phyloP scores from a whole-genome alignment of 1,140 invertebrate species.

The Meteorus sp. region DNA sequence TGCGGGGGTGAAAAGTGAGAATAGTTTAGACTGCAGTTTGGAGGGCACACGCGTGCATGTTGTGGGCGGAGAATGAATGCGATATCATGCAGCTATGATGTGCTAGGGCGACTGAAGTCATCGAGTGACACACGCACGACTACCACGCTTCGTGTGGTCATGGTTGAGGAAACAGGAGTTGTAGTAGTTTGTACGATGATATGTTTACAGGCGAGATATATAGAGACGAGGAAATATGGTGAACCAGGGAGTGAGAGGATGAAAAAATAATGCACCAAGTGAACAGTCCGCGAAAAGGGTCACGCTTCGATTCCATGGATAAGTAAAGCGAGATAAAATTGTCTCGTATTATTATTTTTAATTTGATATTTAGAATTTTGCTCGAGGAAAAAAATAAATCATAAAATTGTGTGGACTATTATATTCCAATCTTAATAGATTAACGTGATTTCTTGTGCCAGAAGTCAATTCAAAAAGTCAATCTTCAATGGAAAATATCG shows the following conservation, averaged over 20 bases:
- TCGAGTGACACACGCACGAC: slow-evolving; percentile 54
- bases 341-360: no score
- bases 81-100: slow-evolving; percentile 8
- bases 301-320: slow-evolving; percentile 46
- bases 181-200: no score
- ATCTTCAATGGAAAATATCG: no score
- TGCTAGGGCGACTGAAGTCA: slow-evolving; percentile 43
- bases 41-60: slow-evolving; percentile 48
- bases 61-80: slow-evolving; percentile 48
- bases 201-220: no score
- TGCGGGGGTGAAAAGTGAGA: no score
- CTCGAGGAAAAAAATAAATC: no score
- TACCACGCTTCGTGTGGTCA: slow-evolving; percentile 52
- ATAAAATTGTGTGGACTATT: no score
- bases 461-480: no score
- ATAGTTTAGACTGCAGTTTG: no score
- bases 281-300: slow-evolving; percentile 32
- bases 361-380: no score
- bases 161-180: slow-evolving; percentile 43
- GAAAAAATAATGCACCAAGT: slow-evolving; percentile 16
- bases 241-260: slow-evolving; percentile 13
- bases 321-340: slow-evolving; percentile 1
- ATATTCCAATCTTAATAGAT: no score
- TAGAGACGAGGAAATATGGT: slow-evolving; percentile 33
- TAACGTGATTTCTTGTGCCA: no score